Evolutionary conservation across 2,888 invertebrate species (phyloP).

Genomic region (Reticulitermes lucifugus): DNA sequence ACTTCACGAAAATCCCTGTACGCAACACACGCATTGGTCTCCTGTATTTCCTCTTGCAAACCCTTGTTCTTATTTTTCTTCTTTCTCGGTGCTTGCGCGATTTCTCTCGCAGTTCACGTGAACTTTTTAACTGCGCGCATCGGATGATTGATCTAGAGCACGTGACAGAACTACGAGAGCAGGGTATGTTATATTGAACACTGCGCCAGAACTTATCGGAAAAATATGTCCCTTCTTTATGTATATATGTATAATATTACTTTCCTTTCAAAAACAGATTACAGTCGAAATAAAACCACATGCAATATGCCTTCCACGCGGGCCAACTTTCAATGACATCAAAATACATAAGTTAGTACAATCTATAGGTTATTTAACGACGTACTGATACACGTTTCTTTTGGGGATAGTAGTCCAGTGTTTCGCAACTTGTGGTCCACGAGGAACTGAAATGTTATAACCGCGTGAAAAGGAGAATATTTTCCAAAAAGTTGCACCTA

Average conservation of each 20-base stretch:
- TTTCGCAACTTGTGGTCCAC: too few species aligned
- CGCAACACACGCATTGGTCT: neutral
- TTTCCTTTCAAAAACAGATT: neutral
- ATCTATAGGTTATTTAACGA: neutral
- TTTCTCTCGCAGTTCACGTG: conserved; percentile 37
- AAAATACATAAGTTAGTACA: neutral
- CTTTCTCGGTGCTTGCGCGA: conserved; percentile 5
- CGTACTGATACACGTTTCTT: too few species aligned
- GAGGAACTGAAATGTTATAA: too few species aligned
- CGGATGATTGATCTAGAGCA: conserved; percentile 34
- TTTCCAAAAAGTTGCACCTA: too few species aligned
- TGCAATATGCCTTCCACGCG: neutral
- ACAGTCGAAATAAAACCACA: neutral
- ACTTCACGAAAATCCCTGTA: neutral
- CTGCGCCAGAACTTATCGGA: neutral
- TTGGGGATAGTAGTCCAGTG: too few species aligned
- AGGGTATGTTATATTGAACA: conserved; percentile 22
- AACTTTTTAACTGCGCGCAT: neutral
- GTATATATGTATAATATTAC: neutral
- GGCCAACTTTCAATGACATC: neutral
- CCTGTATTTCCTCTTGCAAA: neutral
- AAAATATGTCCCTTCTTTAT: neutral
- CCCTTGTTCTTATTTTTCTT: neutral
- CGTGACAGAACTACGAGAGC: conserved; percentile 6
- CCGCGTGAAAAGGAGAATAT: too few species aligned